Conservation (phyloP, 2,888 invertebrate species). For the Hirtodrosophila alboralis region DNA sequence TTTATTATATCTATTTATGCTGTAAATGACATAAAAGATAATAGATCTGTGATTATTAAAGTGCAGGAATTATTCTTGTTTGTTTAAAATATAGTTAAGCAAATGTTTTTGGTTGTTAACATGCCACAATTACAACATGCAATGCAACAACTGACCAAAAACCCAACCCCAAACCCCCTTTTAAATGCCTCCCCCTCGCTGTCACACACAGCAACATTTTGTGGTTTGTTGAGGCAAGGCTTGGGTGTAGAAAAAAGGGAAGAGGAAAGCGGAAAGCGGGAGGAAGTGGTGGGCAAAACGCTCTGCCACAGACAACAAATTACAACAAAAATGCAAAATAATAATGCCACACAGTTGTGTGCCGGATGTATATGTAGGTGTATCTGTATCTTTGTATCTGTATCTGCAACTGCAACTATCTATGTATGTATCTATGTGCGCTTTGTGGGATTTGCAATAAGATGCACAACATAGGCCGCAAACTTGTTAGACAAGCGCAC, state of each 20-base stretch:
- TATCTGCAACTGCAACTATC: background rate
- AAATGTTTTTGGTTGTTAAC: conserved; percentile 10
- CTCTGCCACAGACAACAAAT: conserved; percentile 42
- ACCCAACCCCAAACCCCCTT: background rate
- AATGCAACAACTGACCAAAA: conserved; percentile 7
- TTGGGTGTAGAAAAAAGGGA: too few species aligned
- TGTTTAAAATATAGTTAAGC: too few species aligned
- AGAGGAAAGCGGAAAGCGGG: background rate
- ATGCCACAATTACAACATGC: conserved; percentile 45
- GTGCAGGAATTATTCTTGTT: too few species aligned
- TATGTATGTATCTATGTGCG: too few species aligned
- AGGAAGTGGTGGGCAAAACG: too few species aligned
- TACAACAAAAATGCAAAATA: conserved; percentile 38
- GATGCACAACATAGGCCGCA: conserved; percentile 11
- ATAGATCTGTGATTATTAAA: too few species aligned
- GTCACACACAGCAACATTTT: conserved; percentile 22
- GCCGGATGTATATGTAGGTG: conserved; percentile 34
- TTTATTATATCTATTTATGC: too few species aligned
- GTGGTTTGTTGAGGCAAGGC: conserved; percentile 16
- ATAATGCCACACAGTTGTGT: conserved; percentile 22
- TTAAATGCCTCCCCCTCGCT: background rate
- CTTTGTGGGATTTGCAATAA: conserved; percentile 12
- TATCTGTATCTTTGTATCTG: background rate
- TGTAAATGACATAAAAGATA: too few species aligned
- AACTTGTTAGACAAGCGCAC: conserved; percentile 11